phyloP scores from a whole-genome alignment of 2,888 invertebrate genomes.

The Opisthograptis luteolata region DNA sequence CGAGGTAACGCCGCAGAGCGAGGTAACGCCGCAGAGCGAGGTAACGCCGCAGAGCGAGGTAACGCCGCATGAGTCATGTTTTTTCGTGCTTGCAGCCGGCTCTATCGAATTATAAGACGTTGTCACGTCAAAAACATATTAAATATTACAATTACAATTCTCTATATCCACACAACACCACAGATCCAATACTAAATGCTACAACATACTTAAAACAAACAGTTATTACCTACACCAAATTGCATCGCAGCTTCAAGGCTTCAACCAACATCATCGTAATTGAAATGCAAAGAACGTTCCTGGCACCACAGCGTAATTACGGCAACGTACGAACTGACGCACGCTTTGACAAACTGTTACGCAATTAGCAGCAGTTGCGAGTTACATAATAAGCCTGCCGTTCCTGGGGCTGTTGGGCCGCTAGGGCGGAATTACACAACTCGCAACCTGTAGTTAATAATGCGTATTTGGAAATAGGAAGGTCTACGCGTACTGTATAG shows the following conservation, averaged over 20 bases:
- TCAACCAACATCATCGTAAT: constrained; percentile 39
- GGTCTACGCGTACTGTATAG: too few relatives aligned
- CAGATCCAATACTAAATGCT: too few relatives aligned
- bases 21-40: too few relatives aligned
- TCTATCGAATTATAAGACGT: too few relatives aligned
- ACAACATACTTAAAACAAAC: too few relatives aligned
- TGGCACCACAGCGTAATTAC: constrained; percentile 49
- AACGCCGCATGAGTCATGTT: too few relatives aligned
- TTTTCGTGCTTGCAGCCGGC: too few relatives aligned
- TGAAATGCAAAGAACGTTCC: constrained; percentile 53
- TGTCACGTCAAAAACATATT: too few relatives aligned
- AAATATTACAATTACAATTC: too few relatives aligned
- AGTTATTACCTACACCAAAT: background rate
- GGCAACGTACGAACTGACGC: constrained; percentile 45
- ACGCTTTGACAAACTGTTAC: constrained; percentile 61
- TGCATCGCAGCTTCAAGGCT: constrained; percentile 23
- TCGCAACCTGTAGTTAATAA: constrained; percentile 24
- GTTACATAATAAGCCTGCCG: constrained; percentile 50
- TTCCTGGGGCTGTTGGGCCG: constrained; percentile 4
- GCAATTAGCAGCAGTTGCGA: constrained; percentile 47
- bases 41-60: too few relatives aligned
- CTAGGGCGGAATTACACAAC: constrained; percentile 18
- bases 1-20: too few relatives aligned
- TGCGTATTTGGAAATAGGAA: constrained; percentile 27
- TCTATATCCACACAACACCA: too few relatives aligned